Evolutionary conservation across 1,140 invertebrate species (phyloP).

Genomic region (Halesus radiatus): DNA sequence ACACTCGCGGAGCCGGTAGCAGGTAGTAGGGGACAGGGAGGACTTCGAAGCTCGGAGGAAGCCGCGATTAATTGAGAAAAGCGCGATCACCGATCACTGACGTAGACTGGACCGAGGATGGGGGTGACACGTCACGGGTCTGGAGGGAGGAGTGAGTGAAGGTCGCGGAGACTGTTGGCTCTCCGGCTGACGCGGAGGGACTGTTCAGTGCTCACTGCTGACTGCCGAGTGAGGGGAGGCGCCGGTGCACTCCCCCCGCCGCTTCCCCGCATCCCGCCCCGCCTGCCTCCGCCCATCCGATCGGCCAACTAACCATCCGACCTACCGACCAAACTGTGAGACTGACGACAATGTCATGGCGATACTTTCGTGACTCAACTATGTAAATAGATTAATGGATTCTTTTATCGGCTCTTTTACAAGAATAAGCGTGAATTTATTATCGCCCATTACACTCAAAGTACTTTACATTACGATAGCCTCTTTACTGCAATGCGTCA

Average conservation of each 20-base stretch:
- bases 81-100: background rate
- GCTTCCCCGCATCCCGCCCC: background rate
- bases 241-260: background rate
- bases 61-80: background rate
- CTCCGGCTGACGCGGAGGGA: slow-evolving; percentile 27
- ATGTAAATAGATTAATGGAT: background rate
- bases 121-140: background rate
- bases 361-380: too few relatives aligned
- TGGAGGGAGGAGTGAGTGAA: background rate
- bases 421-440: background rate
- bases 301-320: background rate
- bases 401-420: background rate
- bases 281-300: background rate
- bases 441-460: background rate
- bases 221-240: background rate
- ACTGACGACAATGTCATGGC: background rate
- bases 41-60: background rate
- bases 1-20: background rate
- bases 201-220: background rate
- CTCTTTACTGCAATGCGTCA: background rate
- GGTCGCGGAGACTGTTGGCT: background rate
- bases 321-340: background rate
- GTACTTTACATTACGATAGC: slow-evolving; percentile 1
- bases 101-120: background rate
- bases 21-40: background rate